Base-by-base conservation (phyloP, 2,797 vertebrate species). In the Danionella dracula region DNA sequence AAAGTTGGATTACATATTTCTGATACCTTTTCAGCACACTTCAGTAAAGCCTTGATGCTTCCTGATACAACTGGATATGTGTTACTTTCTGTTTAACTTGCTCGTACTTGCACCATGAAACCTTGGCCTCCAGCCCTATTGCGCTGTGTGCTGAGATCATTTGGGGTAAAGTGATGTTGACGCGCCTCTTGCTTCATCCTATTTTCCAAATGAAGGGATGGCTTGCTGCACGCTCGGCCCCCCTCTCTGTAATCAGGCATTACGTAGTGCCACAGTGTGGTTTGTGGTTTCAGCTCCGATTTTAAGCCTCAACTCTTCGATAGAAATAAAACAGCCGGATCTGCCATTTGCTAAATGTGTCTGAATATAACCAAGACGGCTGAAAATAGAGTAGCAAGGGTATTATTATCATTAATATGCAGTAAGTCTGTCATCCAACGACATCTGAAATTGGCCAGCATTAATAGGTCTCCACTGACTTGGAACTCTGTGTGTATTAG, bases 331-430 rank as follows among this genome's bases (percentile, higher is more conserved):
- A 83, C 70, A 68, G 68, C 79, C 81, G 77, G 76, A 83, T 87
- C 81, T 85, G 86, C 77, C 82, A 84, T 81, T n/a, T 35, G 86
- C 85, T 88, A 89, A 88, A 90, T 88, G 88, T 89, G 85, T 82
- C 83, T 81, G 76, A 83, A 81, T 84, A 83, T 81, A 85, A 85
- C 87, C 83, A 68, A 81, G 23, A 17, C 72, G 77, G 80, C 85
- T 85, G 81, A 87, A 89, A 89, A 90, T 89, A 89, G 85, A 83
- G 75, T 48, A 41, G 48, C 70, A 79, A 85, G 84, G 85, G 83
- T 87, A 87, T 86, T 83, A 89, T 90, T 89, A 88, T 83, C 87
- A 89, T 89, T 89, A 89, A 89, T 85, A 80, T 78, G 78, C 85
- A 82, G 83, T 87, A 84, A 76, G 86, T 86, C 88, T 84, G 83